A percentile compares a stretch with the other conserved stretches of the same genome.
phyloP scores from a whole-genome alignment of 1,140 invertebrate genomes.

The Caenorhabditis inopinata region DNA sequence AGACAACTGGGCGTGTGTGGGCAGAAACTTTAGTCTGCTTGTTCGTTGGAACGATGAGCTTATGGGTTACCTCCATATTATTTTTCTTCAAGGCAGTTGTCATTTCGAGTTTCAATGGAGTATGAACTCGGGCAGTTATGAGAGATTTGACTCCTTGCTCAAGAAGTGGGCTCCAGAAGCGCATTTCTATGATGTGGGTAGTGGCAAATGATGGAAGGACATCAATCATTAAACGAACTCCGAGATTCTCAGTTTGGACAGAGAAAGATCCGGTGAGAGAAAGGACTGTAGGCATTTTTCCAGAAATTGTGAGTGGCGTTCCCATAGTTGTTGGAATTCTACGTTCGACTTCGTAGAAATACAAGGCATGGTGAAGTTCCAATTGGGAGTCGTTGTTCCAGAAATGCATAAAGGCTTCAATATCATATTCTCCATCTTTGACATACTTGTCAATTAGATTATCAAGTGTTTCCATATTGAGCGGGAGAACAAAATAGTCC shows the following conservation, averaged over 20 bases:
- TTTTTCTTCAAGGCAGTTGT: conserved; percentile 35
- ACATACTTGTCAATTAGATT: conserved; percentile 43
- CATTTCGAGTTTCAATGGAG: conserved; percentile 40
- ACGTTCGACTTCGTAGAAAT: conserved; percentile 24
- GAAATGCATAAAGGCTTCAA: conserved; percentile 8
- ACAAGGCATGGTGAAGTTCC: conserved; percentile 23
- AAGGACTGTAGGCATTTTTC: conserved; percentile 43
- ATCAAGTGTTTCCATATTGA: conserved; percentile 41
- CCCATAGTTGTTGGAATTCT: conserved; percentile 54
- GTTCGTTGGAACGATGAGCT: conserved; percentile 22
- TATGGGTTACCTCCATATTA: conserved; percentile 5
- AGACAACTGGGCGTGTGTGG: conserved; percentile 46
- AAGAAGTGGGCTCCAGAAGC: conserved; percentile 46
- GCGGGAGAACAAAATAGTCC: conserved; percentile 46
- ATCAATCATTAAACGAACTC: conserved; percentile 31
- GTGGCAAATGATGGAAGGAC: conserved; percentile 43
- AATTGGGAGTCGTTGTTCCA: conserved; percentile 30
- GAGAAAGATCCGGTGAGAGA: conserved; percentile 25
- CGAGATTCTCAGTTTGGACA: background rate
- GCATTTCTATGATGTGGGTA: conserved; percentile 40
- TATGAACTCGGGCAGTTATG: conserved; percentile 33
- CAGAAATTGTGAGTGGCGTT: conserved; percentile 47
- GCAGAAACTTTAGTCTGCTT: conserved; percentile 40
- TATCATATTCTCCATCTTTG: conserved; percentile 46
- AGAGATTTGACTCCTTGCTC: conserved; percentile 43